Conservation (phyloP, 2,113 vertebrate genomes). For the Petromus typicus region DNA sequence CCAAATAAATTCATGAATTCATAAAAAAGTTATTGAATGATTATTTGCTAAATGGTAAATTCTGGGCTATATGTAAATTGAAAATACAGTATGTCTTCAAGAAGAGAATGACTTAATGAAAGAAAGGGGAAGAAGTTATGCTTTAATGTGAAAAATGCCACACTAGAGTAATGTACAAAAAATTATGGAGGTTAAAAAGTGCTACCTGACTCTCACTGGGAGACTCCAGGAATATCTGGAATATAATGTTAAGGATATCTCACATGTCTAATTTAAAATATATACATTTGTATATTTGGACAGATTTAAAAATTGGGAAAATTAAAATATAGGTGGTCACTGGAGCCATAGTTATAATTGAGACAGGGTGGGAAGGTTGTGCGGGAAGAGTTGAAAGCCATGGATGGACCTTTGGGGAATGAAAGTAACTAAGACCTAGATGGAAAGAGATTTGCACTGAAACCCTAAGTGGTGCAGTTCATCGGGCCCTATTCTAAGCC, state of each 20-base stretch:
- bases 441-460: too few species aligned
- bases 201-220: background rate
- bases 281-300: background rate
- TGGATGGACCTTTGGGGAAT: too few species aligned
- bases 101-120: background rate
- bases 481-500: too few species aligned
- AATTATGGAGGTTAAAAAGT: background rate
- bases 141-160: background rate
- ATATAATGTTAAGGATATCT: background rate
- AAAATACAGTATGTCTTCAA: background rate
- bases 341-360: background rate
- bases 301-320: background rate
- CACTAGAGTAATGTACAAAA: background rate
- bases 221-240: background rate
- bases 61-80: background rate
- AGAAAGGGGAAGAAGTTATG: background rate
- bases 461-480: too few species aligned
- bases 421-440: too few species aligned
- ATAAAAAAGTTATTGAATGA: background rate
- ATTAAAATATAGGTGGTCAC: background rate
- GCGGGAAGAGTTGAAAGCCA: too few species aligned
- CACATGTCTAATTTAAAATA: background rate
- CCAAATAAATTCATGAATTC: constrained; percentile 21
- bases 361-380: background rate
- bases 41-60: constrained; percentile 10